Base-by-base conservation (phyloP, 2,888 invertebrate genomes). In the Resseliella maxima region DNA sequence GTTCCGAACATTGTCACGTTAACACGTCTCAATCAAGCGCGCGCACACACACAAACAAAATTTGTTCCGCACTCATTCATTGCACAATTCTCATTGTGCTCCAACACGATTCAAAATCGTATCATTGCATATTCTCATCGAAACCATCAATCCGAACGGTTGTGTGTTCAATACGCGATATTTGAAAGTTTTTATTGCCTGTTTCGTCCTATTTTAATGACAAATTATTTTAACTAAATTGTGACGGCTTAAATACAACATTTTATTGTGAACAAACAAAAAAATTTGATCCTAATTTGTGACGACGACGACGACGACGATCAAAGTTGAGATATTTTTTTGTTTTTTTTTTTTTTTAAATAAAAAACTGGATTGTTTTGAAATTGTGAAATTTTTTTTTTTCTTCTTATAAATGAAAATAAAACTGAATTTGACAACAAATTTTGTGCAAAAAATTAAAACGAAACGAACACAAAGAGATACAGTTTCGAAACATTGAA, bases 1-100 rank as follows among this genome's bases (percentile, higher is more conserved):
- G 38, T 83, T 72, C 31, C 83, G 24, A 83, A n/a, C 83, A 83
- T 38, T 83, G 83, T 83, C 83, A 83, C 83, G 83, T 83, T 83
- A 83, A 38, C n/a, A 83, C 83, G 83, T 83, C 38, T 83, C 72
- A 72, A 72, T 72, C 72, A 72, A n/a, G n/a, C n/a, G n/a, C n/a
- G n/a, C n/a, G 31, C 72, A 18, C 72, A 72, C 72, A 50, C 46
- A 50, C 46, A 18, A 50, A 41, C 41, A 27, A n/a, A n/a, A 24
- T 35, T 81, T n/a, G 21, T 38, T n/a, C 21, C 38, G 18, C 38
- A 38, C 12, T 38, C 38, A 18, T 54, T 54, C 54, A n/a, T 18
- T 54, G 5, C 24, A 3, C 24, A 54, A 6, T 10, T 81, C 81
- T 38, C 6, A n/a, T 21, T 83, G 83, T 6, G 5, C 83, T 36